Conservation (phyloP, 2,888 invertebrate genomes). For the Zhuqinia jingwanae region DNA sequence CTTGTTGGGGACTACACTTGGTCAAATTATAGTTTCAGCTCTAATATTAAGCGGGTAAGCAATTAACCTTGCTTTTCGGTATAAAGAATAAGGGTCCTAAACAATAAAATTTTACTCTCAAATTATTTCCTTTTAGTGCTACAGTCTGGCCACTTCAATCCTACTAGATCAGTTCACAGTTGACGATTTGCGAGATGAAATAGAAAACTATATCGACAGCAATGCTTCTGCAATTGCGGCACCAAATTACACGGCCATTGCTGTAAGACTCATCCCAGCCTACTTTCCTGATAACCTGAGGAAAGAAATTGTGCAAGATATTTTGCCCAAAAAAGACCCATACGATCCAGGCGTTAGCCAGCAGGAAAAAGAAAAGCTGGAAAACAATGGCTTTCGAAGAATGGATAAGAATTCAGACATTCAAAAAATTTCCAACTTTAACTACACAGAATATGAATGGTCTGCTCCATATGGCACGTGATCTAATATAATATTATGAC, state of each 20-base stretch:
- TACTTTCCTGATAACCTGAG: background rate
- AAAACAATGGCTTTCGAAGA: background rate
- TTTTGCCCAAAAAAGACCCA: constrained; percentile 17
- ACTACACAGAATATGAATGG: constrained; percentile 18
- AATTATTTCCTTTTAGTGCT: constrained; percentile 18
- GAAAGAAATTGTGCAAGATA: background rate
- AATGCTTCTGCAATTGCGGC: background rate
- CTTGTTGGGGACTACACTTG: constrained; percentile 36
- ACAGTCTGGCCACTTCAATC: background rate
- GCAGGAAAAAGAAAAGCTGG: constrained; percentile 7
- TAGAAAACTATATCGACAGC: background rate
- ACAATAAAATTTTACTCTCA: no score
- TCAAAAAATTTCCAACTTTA: constrained; percentile 19
- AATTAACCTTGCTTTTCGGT: no score
- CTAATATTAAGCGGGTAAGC: constrained; percentile 36
- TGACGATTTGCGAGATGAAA: background rate
- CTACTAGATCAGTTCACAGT: background rate
- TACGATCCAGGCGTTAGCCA: background rate
- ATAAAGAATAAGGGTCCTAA: no score
- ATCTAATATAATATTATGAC: no score
- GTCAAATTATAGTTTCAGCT: constrained; percentile 41
- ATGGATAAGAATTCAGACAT: constrained; percentile 10
- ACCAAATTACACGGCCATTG: constrained; percentile 27
- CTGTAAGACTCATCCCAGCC: constrained; percentile 8
- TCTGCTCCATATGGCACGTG: constrained; percentile 3